phyloP scores from a whole-genome alignment of 1,140 invertebrate genomes.

The Drosophila asahinai region DNA sequence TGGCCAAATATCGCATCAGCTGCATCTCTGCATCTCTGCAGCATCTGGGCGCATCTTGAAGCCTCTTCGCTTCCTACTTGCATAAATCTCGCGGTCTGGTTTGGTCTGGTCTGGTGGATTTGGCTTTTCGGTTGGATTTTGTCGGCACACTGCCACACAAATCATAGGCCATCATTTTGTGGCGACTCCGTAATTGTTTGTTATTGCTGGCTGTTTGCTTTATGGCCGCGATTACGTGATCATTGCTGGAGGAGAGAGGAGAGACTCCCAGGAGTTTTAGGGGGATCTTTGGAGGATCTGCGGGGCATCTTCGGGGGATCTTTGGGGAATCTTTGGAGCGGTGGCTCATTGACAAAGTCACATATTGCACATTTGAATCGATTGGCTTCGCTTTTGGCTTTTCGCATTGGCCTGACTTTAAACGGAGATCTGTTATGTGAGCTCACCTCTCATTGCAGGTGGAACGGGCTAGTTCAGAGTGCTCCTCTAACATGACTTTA shows the following conservation, averaged over 20 bases:
- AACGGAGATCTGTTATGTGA: conserved; percentile 44
- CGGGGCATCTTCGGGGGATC: not conserved
- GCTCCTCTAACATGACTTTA: not conserved
- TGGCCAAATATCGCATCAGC: conserved; percentile 32
- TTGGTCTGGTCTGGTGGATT: conserved; percentile 6
- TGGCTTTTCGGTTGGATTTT: not conserved
- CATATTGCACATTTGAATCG: conserved; percentile 61
- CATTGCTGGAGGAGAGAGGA: not conserved
- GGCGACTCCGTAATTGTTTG: conserved; percentile 68
- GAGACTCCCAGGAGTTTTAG: not conserved
- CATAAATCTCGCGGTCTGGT: conserved; percentile 64
- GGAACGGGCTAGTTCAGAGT: not conserved
- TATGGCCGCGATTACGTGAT: conserved; percentile 71
- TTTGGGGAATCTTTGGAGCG: not conserved
- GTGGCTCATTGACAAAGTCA: conserved; percentile 45
- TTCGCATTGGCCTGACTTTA: conserved; percentile 30
- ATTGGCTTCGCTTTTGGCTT: conserved; percentile 50
- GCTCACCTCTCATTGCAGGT: conserved; percentile 1
- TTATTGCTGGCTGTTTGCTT: conserved; percentile 61
- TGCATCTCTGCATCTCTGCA: conserved; percentile 10
- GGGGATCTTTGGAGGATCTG: not conserved
- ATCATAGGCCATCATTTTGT: conserved; percentile 60
- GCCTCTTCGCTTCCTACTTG: conserved; percentile 69
- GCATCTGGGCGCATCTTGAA: conserved; percentile 24
- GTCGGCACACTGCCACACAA: conserved; percentile 71